Base-by-base conservation (phyloP, 2,888 invertebrate species). In the Cactoblastis cactorum region DNA sequence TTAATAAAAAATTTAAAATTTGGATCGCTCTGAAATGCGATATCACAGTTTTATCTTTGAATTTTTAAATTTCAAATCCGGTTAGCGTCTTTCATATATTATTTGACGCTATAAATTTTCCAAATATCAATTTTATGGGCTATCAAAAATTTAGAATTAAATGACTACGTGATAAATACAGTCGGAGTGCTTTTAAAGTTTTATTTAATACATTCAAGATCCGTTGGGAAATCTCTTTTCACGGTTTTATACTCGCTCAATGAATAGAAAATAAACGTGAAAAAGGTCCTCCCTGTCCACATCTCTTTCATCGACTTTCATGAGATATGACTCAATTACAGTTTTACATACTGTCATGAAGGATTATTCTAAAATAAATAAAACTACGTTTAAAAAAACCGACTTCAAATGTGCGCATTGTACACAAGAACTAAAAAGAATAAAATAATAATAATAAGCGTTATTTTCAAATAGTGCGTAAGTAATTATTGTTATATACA, bases 191-290 rank as follows among this genome's bases (percentile, higher is more conserved):
- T 47, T 35, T 35, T 47, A 37, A 47, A 35, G 46, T 35, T 49
- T 39, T 39, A 34, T 41, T 24, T 37, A 43, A 33, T 32, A 32
- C n/a, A 34, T 50, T 48, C 2, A 24, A 41, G 45, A 52, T 46
- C 64, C 39, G 55, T 6, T 53, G 67, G 59, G 64, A 66, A 69
- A 66, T 69, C 57, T 58, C 50, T 45, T 54, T 59, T 57, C 62
- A 59, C 58, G 51, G 51, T 55, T 53, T 56, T 56, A 60, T 60
- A 54, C 53, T 55, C 50, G 50, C 18, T 45, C 57, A 65, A 61
- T 61, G 50, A 59, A 63, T 55, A 55, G 49, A 56, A 46, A 49
- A 63, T 57, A 51, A 57, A 48, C 8, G 37, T 18, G 37, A 48
- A 43, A 28, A 28, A 43, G 43, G 43, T 43, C 43, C 43, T 9